A percentile compares a stretch with the other conserved stretches of the same genome.
These are phyloP conservation scores for Bombus difficillimus DNA, from an alignment of 1,140 invertebrate genomes.

Conservation along the genomic window DNA sequence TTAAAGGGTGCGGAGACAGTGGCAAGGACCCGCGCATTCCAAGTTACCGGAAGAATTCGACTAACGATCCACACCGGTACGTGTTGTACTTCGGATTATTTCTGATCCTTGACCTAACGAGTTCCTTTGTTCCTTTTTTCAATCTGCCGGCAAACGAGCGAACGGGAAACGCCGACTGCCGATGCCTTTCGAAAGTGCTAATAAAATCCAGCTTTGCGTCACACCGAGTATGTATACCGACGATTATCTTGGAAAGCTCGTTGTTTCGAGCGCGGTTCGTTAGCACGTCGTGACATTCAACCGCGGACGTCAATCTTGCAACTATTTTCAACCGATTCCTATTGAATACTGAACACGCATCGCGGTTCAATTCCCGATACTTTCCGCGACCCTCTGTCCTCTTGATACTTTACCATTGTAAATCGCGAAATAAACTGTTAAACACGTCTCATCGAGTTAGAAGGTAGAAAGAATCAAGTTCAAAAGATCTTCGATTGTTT, in stretches of 20 bases:
- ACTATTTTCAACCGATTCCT: slow-evolving; percentile 45
- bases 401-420: background rate
- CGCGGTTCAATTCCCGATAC: background rate
- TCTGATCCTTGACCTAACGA: slow-evolving; percentile 16
- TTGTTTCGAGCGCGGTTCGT: slow-evolving; percentile 22
- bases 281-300: slow-evolving; percentile 21
- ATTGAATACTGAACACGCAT: slow-evolving; percentile 12
- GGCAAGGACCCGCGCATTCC: background rate
- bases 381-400: background rate
- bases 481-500: too few relatives aligned
- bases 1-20: background rate
- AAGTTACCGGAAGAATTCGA: background rate
- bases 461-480: background rate
- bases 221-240: background rate
- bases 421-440: background rate
- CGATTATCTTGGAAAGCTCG: background rate
- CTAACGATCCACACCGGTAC: background rate
- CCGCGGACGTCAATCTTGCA: slow-evolving; percentile 22
- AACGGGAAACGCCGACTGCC: background rate
- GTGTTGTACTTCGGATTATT: background rate
- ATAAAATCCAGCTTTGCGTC: slow-evolving; percentile 27
- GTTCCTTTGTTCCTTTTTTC: slow-evolving; percentile 10
- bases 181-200: background rate
- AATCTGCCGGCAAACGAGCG: slow-evolving; percentile 5
- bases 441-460: too few relatives aligned